Evolutionary conservation across 2,888 invertebrate genomes (phyloP), one percentile per base, ranked within the genome.

Genomic region (Sesamia inferens): DNA sequence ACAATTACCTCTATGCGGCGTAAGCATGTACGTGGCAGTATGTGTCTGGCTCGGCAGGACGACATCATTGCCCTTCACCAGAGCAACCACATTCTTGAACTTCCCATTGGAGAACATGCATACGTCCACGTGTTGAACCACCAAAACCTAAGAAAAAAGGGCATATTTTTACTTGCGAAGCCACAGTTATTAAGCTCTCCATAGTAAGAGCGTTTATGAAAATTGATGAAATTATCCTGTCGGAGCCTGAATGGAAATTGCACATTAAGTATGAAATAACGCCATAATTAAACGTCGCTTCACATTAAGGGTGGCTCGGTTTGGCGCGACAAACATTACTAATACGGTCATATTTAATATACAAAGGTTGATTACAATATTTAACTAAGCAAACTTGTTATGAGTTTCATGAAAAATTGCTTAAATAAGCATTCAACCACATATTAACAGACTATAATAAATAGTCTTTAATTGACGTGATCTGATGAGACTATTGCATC

Each of bases 21-120:
- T 97, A 22, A 98, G 94, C 0, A 96, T 96, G 91, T 97, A 98
- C 7, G 96, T 97, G 81, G 97, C 97, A 31, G 97, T 97, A 61
- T 97, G 93, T 0, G 96, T 96, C 39, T 97, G 97, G 0, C 97
- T 97, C 0, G 98, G 97, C 55, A 97, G 93, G 10, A 98, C 96
- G 0, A 98, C 97, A 78, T 96, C 97, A 76, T 97, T 96, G 62
- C 92, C 96, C 88, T 90, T 93, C 13, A 97, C 94, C 63, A 97
- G 92, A 2, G 98, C 98, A 1, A 99, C 98, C n/a, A 98, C 97
- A 92, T 99, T 99, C 94, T 99, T 99, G 96, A 99, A 99, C 94
- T 99, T 99, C 0, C 99, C 99, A 89, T 99, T 98, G 84, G 99
- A 99, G 94, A 99, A 98, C 98, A 99, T 99, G 93, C 99, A 99